Base-by-base conservation (phyloP, 2,113 vertebrate genomes). In the Elephas maximus region DNA sequence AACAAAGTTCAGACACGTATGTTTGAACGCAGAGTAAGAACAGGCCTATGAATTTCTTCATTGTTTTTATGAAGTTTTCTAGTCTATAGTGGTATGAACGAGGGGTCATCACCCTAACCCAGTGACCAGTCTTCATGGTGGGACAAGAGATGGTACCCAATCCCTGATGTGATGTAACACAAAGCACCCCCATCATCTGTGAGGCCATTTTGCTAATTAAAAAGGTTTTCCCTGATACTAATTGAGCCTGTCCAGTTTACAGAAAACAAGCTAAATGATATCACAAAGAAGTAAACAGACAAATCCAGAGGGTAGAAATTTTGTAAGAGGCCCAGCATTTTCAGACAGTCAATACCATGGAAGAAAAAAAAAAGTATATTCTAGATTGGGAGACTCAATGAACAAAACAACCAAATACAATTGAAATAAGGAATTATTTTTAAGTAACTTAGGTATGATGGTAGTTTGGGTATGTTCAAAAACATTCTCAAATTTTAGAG, bases 401-500 rank as follows among this genome's bases (percentile, higher is more conserved):
- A 4, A 8, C 69, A 88, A 93, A 80, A 80, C 8, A 14, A 48
- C 10, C 78, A 41, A 81, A 81, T 74, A 41, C 21, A 28, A 2
- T 23, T 65, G 26, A 44, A 71, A 53, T 92, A 73, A 80, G 37
- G 28, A 69, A 51, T 21, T n/a, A 26, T 23, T 87, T 78, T 37
- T 69, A 53, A 45, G 48, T 84, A 88, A 67, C 17, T 89, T 82
- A 87, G 23, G 8, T 14, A 62, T 41, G 21, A 60, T 24, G 71
- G 48, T 30, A 79, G 33, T 79, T 73, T 51, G 63, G 26, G 6
- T 45, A 87, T 62, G 3, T 4, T 53, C 8, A 28, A 88, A 94
- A 90, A 79, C 1, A 1, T 57, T 57, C 79, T 85, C 44, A 88
- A 94, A 93, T 67, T 94, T 88, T 95, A 90, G 28, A 80, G 76